phyloP scores from a whole-genome alignment of 2,888 invertebrate species.

The Nebria salina region DNA sequence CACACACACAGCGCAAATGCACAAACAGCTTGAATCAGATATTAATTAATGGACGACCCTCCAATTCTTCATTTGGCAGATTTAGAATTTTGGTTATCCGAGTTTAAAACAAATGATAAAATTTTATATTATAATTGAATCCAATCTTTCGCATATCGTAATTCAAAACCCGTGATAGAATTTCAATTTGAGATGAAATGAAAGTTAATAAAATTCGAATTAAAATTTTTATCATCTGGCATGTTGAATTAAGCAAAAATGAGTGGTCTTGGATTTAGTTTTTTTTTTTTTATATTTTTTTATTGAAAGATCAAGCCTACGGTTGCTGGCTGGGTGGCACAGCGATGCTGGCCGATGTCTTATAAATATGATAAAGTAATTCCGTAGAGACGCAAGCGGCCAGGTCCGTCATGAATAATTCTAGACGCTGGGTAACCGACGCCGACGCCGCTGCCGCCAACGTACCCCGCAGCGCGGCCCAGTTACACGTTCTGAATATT shows the following conservation, averaged over 20 bases:
- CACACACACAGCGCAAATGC: too few species aligned
- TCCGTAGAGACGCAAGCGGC: constrained; percentile 7
- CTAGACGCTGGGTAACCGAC: not conserved
- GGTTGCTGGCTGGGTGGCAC: not conserved
- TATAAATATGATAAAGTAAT: constrained; percentile 33
- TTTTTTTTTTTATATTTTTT: constrained; percentile 8
- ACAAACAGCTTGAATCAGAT: too few species aligned
- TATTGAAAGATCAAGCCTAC: constrained; percentile 16
- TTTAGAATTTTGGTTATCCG: too few species aligned
- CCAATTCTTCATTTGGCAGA: too few species aligned
- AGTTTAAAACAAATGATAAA: too few species aligned
- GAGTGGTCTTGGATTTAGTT: not conserved
- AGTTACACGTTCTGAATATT: constrained; percentile 18
- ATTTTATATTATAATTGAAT: too few species aligned
- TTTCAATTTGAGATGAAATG: not conserved
- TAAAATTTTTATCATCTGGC: not conserved
- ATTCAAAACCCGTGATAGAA: too few species aligned
- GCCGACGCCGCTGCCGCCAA: not conserved
- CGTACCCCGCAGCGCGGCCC: not conserved
- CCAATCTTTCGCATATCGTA: too few species aligned
- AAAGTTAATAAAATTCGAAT: not conserved
- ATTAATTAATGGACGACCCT: too few species aligned
- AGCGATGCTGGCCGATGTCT: not conserved
- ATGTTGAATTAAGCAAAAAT: constrained; percentile 11
- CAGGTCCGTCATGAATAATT: constrained; percentile 29